phyloP scores from a whole-genome alignment of 1,140 invertebrate genomes.

The Pachypeltis micranthus region DNA sequence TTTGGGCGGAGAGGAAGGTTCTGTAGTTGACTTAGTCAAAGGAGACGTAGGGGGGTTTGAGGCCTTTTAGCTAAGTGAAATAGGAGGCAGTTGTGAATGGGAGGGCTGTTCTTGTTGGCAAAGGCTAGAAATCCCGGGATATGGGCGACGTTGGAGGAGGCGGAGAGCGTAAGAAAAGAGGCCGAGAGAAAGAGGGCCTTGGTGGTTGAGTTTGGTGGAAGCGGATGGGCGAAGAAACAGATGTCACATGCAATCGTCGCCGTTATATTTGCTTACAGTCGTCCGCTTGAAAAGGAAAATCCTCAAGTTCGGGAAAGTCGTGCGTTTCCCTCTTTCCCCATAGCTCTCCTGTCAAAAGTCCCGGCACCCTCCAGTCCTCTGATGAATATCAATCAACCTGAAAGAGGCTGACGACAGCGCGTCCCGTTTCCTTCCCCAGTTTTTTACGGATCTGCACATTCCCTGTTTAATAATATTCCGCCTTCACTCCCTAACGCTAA shows the following conservation, averaged over 20 bases:
- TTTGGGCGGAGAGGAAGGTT: not conserved
- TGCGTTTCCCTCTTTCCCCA: not conserved
- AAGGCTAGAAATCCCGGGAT: not conserved
- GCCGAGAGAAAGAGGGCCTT: no score
- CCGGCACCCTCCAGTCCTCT: not conserved
- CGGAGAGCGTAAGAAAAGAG: not conserved
- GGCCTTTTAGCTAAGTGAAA: conserved; percentile 4
- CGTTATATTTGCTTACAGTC: not conserved
- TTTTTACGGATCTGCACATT: no score
- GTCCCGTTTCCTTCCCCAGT: not conserved
- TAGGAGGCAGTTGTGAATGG: conserved; percentile 1
- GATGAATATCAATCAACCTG: not conserved
- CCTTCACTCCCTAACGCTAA: no score
- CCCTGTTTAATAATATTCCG: no score
- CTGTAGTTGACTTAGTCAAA: conserved; percentile 7
- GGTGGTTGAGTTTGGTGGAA: not conserved
- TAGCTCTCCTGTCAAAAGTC: not conserved
- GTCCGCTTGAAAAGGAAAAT: conserved; percentile 2
- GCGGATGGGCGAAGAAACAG: not conserved
- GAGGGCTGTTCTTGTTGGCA: not conserved
- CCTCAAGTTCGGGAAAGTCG: not conserved
- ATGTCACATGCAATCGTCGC: conserved; percentile 7
- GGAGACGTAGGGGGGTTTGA: not conserved
- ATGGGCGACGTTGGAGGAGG: not conserved
- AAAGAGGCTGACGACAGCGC: not conserved